Evolutionary conservation across 92 coral and sea anemone species (phyloP), one percentile per base, ranked within the genome.

Genomic region (Siderastrea siderea): DNA sequence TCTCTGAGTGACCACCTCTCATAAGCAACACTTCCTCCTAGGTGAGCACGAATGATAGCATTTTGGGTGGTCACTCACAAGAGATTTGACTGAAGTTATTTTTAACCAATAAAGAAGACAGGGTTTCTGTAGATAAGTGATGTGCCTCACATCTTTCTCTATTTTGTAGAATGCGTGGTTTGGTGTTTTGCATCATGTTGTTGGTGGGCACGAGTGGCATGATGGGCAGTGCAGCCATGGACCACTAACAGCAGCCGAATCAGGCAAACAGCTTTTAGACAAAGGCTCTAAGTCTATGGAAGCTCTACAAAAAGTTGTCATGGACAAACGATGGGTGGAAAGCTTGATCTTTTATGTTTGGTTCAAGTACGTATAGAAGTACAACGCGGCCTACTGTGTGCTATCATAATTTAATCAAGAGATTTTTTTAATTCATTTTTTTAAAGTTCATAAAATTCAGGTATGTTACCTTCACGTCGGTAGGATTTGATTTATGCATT

Each of bases 151-250:
- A 61, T 7, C 4, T 61, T 16, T 61, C 66, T 71, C 26, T 45
- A n/a, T 13, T 69, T 71, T 71, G 17, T 80, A 85, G 87, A 73
- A 75, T 60, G 79, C n/a, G 15, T 80, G 84, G 87, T 13, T 54
- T 67, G 84, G 83, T 13, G 88, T 91, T 50, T 82, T 91, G 7
- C 94, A 91, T 51, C 94, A 91, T 76, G 66, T 91, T 52, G 88
- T 68, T 7, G 94, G 88, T 4, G 94, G 86, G 67, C 94, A 91
- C 66, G 94, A 80, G 82, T 91, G 94, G 94, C 62, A 48, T 63
- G 94, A 86, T 75, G 88, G 91, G 50, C 87, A 86, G 54, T 91
- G 92, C 60, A 61, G 79, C 45, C 90, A 91, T 49, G 91, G 89
- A 2, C 92, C 92, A 47, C 83, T 91, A 3, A 49, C 71, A 26